Evolutionary conservation across 2,888 invertebrate genomes (phyloP).

Genomic region (Drosophila mimetica): DNA sequence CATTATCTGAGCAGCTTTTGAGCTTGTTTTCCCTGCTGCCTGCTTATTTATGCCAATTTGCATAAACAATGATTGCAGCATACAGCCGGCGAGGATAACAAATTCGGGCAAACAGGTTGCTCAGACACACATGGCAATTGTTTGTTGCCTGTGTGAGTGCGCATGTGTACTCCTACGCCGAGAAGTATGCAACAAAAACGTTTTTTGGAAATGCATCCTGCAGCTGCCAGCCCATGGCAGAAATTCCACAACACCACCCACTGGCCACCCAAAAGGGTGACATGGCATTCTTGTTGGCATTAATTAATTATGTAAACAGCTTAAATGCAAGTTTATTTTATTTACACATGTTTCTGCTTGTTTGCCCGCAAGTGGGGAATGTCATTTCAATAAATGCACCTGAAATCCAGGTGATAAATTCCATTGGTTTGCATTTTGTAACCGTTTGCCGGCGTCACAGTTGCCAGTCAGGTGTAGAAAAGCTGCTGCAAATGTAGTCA

Average conservation of each 20-base stretch:
- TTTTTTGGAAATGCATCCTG: constrained; percentile 35
- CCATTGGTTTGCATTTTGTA: neutral
- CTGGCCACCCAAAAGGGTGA: neutral
- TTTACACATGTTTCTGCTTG: constrained; percentile 71
- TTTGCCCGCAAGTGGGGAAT: constrained; percentile 26
- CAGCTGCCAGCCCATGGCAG: constrained; percentile 15
- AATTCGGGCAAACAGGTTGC: constrained; percentile 42
- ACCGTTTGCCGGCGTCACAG: constrained; percentile 1
- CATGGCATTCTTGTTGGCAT: constrained; percentile 55
- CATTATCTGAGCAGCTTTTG: constrained; percentile 52
- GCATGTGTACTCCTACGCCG: constrained; percentile 3
- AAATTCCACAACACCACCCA: constrained; percentile 28
- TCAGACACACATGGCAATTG: constrained; percentile 28
- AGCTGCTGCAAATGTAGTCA: constrained; percentile 20
- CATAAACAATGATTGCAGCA: constrained; percentile 60
- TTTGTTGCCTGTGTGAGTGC: constrained; percentile 13
- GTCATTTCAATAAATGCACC: constrained; percentile 52
- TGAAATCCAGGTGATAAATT: constrained; percentile 11
- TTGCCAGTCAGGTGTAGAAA: neutral
- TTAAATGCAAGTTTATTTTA: constrained; percentile 76
- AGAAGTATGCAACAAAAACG: constrained; percentile 60
- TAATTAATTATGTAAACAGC: constrained; percentile 78
- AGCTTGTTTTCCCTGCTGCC: constrained; percentile 50
- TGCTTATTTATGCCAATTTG: constrained; percentile 58
- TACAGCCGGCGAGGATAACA: constrained; percentile 32